A percentile compares a stretch with the other conserved stretches of the same genome.
Evolutionary conservation across 2,797 vertebrate genomes (phyloP).

Genomic region (Neostethus bicornis): DNA sequence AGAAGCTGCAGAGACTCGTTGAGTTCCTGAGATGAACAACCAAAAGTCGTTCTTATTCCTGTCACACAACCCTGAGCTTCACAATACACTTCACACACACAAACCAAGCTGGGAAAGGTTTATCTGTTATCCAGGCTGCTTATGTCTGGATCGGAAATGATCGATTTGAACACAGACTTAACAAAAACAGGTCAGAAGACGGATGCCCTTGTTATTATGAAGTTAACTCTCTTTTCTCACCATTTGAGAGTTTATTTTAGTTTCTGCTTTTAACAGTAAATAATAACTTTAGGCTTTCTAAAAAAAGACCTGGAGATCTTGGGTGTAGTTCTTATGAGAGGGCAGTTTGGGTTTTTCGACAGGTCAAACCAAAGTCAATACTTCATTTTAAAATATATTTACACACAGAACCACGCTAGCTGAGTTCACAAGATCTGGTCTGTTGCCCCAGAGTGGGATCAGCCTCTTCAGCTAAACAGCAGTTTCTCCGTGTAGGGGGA

Average conservation of each 20-base stretch:
- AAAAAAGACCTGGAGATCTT: too few relatives aligned
- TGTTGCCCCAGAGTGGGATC: constrained; percentile 19
- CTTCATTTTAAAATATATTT: constrained; percentile 22
- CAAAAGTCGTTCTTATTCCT: constrained; percentile 63
- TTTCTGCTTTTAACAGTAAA: constrained; percentile 1
- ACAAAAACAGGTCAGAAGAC: constrained; percentile 39
- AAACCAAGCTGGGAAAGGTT: constrained; percentile 15
- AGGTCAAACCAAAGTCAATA: constrained; percentile 15
- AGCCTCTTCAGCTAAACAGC: constrained; percentile 24
- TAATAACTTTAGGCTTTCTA: too few relatives aligned
- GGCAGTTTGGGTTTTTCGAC: constrained; percentile 1
- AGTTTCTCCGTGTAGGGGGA: constrained; percentile 25
- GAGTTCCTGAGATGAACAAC: constrained; percentile 51
- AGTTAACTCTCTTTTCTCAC: neutral
- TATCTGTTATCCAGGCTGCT: constrained; percentile 21
- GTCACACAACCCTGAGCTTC: constrained; percentile 60
- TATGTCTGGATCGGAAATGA: constrained; percentile 10
- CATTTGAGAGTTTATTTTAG: neutral
- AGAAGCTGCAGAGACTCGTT: constrained; percentile 55
- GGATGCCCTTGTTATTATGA: constrained; percentile 11
- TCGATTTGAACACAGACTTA: constrained; percentile 32
- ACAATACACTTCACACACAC: constrained; percentile 41
- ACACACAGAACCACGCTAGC: constrained; percentile 7
- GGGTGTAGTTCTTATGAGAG: neutral
- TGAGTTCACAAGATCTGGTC: constrained; percentile 20